Evolutionary conservation across 1,140 invertebrate species (phyloP).

Genomic region (Diuraphis noxia): DNA sequence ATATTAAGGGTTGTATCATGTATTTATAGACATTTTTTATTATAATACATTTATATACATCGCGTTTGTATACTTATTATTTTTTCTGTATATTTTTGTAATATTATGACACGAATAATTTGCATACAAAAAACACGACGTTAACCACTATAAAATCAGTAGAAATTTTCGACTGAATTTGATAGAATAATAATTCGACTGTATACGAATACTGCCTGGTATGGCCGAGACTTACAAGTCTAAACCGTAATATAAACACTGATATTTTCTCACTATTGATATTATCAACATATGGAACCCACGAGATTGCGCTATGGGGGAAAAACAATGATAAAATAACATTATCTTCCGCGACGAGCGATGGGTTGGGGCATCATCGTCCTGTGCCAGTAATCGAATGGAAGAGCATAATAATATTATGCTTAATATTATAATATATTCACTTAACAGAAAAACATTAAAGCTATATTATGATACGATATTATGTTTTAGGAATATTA

Average conservation of each 20-base stretch:
- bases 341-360: neutral
- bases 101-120: no score
- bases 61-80: no score
- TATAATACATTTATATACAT: no score
- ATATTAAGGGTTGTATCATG: no score
- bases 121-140: neutral
- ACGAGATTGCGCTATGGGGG: neutral
- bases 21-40: no score
- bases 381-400: neutral
- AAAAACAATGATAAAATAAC: constrained; percentile 1
- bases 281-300: neutral
- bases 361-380: neutral
- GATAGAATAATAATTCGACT: neutral
- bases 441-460: neutral
- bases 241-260: neutral
- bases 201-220: neutral
- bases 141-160: neutral
- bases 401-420: neutral
- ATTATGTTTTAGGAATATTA: no score
- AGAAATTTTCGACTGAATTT: neutral
- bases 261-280: neutral
- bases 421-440: neutral
- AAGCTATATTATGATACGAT: neutral
- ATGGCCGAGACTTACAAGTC: neutral
- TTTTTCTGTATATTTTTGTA: no score